phyloP scores from a whole-genome alignment of 64 coral and sea anemone genomes.

The Platygyra sinensis region DNA sequence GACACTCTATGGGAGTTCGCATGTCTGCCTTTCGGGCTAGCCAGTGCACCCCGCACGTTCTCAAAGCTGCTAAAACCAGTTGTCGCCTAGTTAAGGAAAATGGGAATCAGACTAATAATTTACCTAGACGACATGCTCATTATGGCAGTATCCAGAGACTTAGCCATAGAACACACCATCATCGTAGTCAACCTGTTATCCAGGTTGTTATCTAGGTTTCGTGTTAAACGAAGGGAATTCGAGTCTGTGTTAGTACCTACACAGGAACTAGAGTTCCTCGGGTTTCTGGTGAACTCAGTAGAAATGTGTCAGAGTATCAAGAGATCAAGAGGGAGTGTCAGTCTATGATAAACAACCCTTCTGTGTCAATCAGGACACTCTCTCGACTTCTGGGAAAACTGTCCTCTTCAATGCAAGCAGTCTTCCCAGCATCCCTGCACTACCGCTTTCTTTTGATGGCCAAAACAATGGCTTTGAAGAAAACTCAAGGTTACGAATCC shows the following conservation, averaged over 20 bases:
- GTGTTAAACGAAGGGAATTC: slow-evolving; percentile 13
- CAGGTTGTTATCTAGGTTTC: slow-evolving; percentile 32
- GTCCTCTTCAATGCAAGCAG: too few species aligned
- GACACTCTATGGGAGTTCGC: too few species aligned
- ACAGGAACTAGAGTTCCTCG: slow-evolving; percentile 29
- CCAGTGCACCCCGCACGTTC: too few species aligned
- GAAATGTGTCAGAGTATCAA: slow-evolving; percentile 36
- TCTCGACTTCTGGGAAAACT: too few species aligned
- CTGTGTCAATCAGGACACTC: too few species aligned
- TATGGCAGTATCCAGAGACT: not conserved
- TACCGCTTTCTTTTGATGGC: too few species aligned
- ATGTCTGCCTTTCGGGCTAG: too few species aligned
- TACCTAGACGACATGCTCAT: not conserved
- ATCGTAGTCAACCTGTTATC: not conserved
- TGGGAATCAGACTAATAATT: slow-evolving; percentile 6
- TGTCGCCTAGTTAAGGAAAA: not conserved
- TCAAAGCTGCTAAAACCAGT: not conserved
- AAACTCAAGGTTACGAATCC: not conserved
- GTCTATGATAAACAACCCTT: too few species aligned
- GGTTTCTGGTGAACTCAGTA: slow-evolving; percentile 38
- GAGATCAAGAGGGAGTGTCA: not conserved
- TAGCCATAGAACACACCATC: not conserved
- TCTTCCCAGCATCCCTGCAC: too few species aligned
- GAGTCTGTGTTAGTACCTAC: not conserved
- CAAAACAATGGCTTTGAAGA: too few species aligned